These are phyloP conservation scores for Cololabis saira DNA, from an alignment of 2,113 vertebrate genomes.

Conservation along the genomic window DNA sequence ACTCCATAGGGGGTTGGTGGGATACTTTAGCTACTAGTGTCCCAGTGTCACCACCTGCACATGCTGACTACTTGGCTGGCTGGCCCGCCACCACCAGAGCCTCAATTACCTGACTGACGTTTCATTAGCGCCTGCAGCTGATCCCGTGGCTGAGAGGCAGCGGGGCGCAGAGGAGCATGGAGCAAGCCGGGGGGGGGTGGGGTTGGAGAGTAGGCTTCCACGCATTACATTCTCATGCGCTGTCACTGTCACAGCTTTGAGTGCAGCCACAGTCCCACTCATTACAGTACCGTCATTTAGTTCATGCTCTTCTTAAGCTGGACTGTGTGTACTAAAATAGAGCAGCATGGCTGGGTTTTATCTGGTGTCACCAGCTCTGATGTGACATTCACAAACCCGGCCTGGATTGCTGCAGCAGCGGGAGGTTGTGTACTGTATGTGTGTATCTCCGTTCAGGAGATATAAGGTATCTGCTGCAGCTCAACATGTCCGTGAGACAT, in stretches of 20 bases:
- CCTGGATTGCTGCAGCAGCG: slow-evolving; percentile 30
- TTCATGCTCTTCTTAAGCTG: slow-evolving; percentile 69
- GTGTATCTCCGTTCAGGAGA: neutral
- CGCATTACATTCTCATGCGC: slow-evolving; percentile 73
- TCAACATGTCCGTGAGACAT: slow-evolving; percentile 29
- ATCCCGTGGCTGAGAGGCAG: slow-evolving; percentile 80
- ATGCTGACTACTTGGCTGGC: slow-evolving; percentile 71
- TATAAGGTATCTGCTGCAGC: slow-evolving; percentile 10
- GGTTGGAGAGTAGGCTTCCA: slow-evolving; percentile 45
- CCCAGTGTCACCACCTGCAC: slow-evolving; percentile 71
- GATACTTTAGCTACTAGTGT: slow-evolving; percentile 59
- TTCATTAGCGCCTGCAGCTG: slow-evolving; percentile 82
- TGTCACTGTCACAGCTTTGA: slow-evolving; percentile 72
- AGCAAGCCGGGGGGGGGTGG: slow-evolving; percentile 39
- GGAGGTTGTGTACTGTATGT: slow-evolving; percentile 5
- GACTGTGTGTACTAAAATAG: slow-evolving; percentile 66
- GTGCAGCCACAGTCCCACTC: slow-evolving; percentile 65
- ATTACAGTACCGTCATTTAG: slow-evolving; percentile 77
- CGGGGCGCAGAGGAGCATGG: slow-evolving; percentile 70
- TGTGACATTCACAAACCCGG: slow-evolving; percentile 41
- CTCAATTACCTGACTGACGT: slow-evolving; percentile 83
- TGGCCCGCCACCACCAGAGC: slow-evolving; percentile 73
- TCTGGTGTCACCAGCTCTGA: slow-evolving; percentile 37
- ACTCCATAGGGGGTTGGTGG: slow-evolving; percentile 58
- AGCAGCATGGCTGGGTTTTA: slow-evolving; percentile 52